Base-by-base conservation (phyloP, 2,888 invertebrate genomes). In the Hirtodrosophila trivittata region DNA sequence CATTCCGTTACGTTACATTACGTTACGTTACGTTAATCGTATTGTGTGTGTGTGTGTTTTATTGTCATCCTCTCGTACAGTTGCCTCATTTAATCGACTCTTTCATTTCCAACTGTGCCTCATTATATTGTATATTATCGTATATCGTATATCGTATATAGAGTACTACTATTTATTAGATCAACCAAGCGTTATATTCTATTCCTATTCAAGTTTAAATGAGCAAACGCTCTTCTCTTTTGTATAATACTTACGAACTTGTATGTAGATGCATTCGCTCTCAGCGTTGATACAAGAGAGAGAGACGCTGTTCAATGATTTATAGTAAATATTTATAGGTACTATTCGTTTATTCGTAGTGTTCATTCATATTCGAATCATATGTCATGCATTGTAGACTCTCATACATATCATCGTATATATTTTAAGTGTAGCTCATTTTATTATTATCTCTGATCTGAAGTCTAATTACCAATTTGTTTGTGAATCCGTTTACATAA, bases 101-200 rank as follows among this genome's bases (percentile, higher is more conserved):
- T 66, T 52, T 59, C 66, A 47, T 50, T 47, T 28, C 41, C 26
- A 65, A 21, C 18, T n/a, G n/a, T n/a, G n/a, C n/a, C n/a, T 21
- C 18, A 3, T 21, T 2, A 21, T 21, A 2, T 21, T 21, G 18
- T 5, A 3, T 5, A 21, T 21, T n/a, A n/a, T n/a, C n/a, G n/a
- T n/a, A n/a, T n/a, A n/a, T n/a, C n/a, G n/a, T n/a, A n/a, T n/a
- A n/a, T n/a, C n/a, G n/a, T n/a, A n/a, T n/a, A n/a, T n/a, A n/a
- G n/a, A n/a, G n/a, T n/a, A n/a, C n/a, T n/a, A n/a, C n/a, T n/a
- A n/a, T n/a, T n/a, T n/a, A n/a, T n/a, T n/a, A n/a, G n/a, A n/a
- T n/a, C n/a, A n/a, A n/a, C n/a, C n/a, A n/a, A n/a, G n/a, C n/a
- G n/a, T n/a, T n/a, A n/a, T n/a, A n/a, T n/a, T n/a, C n/a, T n/a